These are phyloP conservation scores for Ruditapes philippinarum DNA, from an alignment of 1,140 invertebrate species.

Conservation along the genomic window DNA sequence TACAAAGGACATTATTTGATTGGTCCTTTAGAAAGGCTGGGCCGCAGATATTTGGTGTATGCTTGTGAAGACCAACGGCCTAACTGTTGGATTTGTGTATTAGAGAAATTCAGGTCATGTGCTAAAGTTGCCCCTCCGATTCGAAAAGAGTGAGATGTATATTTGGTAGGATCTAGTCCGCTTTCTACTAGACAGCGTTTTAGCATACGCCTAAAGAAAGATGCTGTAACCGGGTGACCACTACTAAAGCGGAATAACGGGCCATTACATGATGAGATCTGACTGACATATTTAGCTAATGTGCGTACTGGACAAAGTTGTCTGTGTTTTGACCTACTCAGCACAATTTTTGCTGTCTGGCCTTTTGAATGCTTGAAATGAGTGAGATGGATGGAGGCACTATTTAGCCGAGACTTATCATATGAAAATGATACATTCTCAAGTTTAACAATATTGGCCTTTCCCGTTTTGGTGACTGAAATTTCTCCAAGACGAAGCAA, in stretches of 20 bases:
- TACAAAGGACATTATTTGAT: no score
- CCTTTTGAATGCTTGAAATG: conserved; percentile 43
- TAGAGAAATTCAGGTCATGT: background rate
- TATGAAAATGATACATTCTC: background rate
- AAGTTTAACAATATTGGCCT: background rate
- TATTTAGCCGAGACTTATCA: background rate
- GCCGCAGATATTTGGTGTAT: conserved; percentile 11
- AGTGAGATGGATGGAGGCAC: background rate
- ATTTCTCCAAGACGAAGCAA: conserved; percentile 38
- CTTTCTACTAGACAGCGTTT: conserved; percentile 1
- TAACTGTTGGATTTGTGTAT: conserved; percentile 2
- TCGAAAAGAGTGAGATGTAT: conserved; percentile 27
- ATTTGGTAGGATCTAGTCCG: background rate
- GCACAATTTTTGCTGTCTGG: background rate
- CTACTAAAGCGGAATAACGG: background rate
- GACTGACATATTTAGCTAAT: background rate
- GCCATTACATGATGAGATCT: background rate
- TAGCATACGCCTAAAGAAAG: background rate
- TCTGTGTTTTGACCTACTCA: background rate
- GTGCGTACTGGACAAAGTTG: conserved; percentile 25
- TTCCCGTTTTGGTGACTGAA: conserved; percentile 1
- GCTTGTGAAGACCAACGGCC: conserved; percentile 15
- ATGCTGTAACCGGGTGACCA: background rate
- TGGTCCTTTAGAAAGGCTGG: background rate
- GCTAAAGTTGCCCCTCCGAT: conserved; percentile 42